A percentile compares a stretch with the other conserved stretches of the same genome.
Conservation (phyloP, 2,113 vertebrate genomes). For the Seriola quinqueradiata region DNA sequence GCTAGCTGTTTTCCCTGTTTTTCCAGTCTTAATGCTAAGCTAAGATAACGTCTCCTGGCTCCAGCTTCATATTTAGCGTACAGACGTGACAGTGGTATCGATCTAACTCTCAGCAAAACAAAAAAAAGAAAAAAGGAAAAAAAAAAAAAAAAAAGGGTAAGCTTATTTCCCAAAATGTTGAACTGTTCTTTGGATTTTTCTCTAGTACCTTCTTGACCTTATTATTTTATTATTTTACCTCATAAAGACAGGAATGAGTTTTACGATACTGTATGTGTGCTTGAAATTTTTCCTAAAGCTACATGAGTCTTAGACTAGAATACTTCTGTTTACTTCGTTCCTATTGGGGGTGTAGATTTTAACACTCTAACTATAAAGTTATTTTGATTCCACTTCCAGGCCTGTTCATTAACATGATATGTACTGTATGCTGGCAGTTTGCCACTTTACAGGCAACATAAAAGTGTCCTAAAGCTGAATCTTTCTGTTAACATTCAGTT, state of each 20-base stretch:
- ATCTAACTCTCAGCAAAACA: neutral
- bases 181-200: neutral
- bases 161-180: neutral
- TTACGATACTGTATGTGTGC: constrained; percentile 26
- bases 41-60: neutral
- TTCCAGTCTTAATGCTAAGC: neutral
- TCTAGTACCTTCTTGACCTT: constrained; percentile 16
- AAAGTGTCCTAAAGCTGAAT: constrained; percentile 19
- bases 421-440: constrained; percentile 32
- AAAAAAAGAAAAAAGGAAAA: too few species aligned
- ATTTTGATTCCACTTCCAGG: constrained; percentile 26
- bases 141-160: too few species aligned
- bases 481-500: constrained; percentile 38
- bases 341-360: constrained; percentile 18
- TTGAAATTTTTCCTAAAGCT: constrained; percentile 23
- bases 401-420: constrained; percentile 25
- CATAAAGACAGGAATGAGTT: constrained; percentile 53
- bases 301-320: constrained; percentile 25
- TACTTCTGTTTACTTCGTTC: constrained; percentile 37
- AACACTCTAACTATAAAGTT: constrained; percentile 25
- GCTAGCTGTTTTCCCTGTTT: neutral
- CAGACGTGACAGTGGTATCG: neutral
- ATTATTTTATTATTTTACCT: constrained; percentile 58
- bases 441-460: constrained; percentile 18
- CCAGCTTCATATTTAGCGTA: neutral